phyloP scores from a whole-genome alignment of 2,888 invertebrate genomes.

The Hybos culiciformis region DNA sequence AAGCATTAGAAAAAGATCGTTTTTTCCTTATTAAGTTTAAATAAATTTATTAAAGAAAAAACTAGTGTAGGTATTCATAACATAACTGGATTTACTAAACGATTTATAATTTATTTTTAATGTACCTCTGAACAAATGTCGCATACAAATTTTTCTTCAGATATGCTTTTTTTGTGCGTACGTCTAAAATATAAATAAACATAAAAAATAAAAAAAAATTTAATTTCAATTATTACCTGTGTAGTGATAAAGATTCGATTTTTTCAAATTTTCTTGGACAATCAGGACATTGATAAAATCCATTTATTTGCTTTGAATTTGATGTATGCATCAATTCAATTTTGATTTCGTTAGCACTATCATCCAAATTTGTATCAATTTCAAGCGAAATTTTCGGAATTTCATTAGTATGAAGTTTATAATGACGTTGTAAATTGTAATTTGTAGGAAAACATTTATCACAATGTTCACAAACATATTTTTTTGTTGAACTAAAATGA shows the following conservation, averaged over 20 bases:
- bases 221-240: too few species aligned
- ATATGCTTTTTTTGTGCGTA: slow-evolving; percentile 22
- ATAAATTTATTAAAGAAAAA: too few species aligned
- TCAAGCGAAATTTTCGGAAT: slow-evolving; percentile 20
- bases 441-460: slow-evolving; percentile 21
- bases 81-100: too few species aligned
- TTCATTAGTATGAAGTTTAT: slow-evolving; percentile 22
- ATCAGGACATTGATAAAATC: slow-evolving; percentile 36
- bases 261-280: slow-evolving; percentile 42
- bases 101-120: too few species aligned
- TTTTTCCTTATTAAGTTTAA: too few species aligned
- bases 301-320: too few species aligned
- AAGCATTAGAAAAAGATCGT: slow-evolving; percentile 35
- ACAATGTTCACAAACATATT: too few species aligned
- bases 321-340: slow-evolving; percentile 14
- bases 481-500: slow-evolving; percentile 13
- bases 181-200: too few species aligned
- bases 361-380: slow-evolving; percentile 19
- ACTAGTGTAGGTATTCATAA: too few species aligned
- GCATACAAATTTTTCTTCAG: slow-evolving; percentile 28
- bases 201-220: too few species aligned
- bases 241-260: slow-evolving; percentile 38
- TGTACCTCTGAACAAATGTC: slow-evolving; percentile 39
- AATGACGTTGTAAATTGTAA: slow-evolving; percentile 23
- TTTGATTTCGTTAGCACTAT: slow-evolving; percentile 20